Evolutionary conservation across 2,797 vertebrate species (phyloP).

Genomic region (Tympanoctomys barrerae): DNA sequence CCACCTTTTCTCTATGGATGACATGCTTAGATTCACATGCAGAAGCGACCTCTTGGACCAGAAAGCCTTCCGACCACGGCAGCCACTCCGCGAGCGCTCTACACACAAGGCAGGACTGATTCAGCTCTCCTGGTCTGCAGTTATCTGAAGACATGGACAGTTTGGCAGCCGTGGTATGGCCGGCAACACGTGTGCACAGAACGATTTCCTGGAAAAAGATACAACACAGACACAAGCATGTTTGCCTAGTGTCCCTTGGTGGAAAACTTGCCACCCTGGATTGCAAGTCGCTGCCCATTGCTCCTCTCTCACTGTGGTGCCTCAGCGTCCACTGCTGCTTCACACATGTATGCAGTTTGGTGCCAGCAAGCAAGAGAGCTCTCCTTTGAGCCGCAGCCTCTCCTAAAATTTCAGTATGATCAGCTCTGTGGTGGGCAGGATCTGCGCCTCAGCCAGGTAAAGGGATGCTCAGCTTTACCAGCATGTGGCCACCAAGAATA

Average conservation of each 20-base stretch:
- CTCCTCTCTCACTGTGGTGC: not conserved
- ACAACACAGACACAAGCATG: not conserved
- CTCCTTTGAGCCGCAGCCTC: not conserved
- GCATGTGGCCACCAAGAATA: too few species aligned
- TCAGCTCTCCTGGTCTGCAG: not conserved
- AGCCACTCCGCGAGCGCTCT: not conserved
- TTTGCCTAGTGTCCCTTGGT: not conserved
- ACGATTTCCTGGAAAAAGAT: not conserved
- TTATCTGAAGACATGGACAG: not conserved
- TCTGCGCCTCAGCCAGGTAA: not conserved
- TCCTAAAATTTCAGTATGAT: not conserved
- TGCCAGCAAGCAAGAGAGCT: not conserved
- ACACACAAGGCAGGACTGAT: not conserved
- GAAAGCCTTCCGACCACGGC: not conserved
- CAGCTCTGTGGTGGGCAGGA: not conserved
- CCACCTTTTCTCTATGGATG: not conserved
- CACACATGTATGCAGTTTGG: not conserved
- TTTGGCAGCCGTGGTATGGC: not conserved
- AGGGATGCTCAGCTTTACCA: not conserved
- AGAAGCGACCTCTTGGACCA: not conserved
- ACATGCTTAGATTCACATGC: not conserved
- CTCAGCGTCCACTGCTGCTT: not conserved
- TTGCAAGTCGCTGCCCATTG: not conserved
- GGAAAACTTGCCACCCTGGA: not conserved
- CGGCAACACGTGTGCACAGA: not conserved